Conservation (phyloP, 2,797 vertebrate genomes). For the Neosilurus hyrtlii region DNA sequence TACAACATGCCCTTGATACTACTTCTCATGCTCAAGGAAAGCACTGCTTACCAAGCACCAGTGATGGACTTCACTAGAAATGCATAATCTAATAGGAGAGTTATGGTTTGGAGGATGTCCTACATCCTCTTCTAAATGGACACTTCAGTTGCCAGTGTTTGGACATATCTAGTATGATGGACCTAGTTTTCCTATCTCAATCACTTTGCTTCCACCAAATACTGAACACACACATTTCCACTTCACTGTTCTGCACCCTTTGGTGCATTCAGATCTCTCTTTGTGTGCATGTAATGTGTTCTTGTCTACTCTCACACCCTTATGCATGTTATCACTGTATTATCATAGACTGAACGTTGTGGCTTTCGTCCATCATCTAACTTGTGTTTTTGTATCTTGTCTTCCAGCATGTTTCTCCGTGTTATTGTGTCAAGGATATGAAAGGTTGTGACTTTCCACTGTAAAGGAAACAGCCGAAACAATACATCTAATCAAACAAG, state of each 20-base stretch:
- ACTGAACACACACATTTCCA: background rate
- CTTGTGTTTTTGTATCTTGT: background rate
- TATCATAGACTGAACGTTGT: background rate
- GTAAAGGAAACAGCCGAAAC: background rate
- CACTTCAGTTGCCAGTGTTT: background rate
- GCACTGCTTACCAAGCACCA: background rate
- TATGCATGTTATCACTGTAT: background rate
- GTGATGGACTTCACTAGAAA: background rate
- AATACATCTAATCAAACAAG: background rate
- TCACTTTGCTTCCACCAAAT: background rate
- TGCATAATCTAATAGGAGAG: background rate
- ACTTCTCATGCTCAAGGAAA: background rate
- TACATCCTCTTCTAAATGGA: background rate
- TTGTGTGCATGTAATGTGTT: background rate
- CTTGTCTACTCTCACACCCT: background rate
- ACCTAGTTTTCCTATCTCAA: background rate
- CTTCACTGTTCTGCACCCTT: background rate
- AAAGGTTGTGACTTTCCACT: too few species aligned
- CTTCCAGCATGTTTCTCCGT: background rate
- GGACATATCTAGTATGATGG: background rate
- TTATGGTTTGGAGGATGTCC: background rate
- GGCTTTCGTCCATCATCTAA: background rate
- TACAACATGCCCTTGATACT: background rate
- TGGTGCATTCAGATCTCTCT: background rate
- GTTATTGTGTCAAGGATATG: background rate